Conservation (phyloP, 1,140 invertebrate species). For the Hylyphantes graminicola region DNA sequence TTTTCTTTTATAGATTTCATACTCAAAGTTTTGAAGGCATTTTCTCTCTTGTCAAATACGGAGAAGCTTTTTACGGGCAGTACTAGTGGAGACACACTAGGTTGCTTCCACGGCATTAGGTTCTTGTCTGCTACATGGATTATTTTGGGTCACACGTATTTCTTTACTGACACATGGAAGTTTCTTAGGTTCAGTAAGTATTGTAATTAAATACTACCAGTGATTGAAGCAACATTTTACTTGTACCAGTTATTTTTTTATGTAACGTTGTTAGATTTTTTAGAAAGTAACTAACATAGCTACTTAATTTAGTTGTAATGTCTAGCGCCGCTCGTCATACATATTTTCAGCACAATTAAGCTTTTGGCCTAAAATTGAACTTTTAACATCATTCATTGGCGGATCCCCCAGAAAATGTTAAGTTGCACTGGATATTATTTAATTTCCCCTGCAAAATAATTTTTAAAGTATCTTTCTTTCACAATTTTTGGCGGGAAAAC, state of each 20-base stretch:
- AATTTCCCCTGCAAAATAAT: too few species aligned
- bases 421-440: too few species aligned
- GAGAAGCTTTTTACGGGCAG: slow-evolving; percentile 63
- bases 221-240: too few species aligned
- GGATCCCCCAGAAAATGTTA: too few species aligned
- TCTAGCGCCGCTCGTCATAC: background rate
- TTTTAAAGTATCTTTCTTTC: too few species aligned
- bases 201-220: background rate
- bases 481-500: too few species aligned
- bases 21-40: slow-evolving; percentile 51
- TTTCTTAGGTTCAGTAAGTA: slow-evolving; percentile 50
- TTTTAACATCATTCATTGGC: too few species aligned
- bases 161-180: slow-evolving; percentile 74
- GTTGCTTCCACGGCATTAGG: slow-evolving; percentile 82
- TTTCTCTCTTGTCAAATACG: slow-evolving; percentile 66
- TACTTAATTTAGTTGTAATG: too few species aligned
- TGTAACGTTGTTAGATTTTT: too few species aligned
- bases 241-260: too few species aligned
- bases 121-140: slow-evolving; percentile 90
- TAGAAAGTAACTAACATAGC: too few species aligned
- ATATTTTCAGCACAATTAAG: background rate
- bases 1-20: slow-evolving; percentile 14
- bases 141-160: slow-evolving; percentile 89
- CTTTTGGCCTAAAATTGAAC: background rate
- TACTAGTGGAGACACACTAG: slow-evolving; percentile 74